These are phyloP conservation scores for Tauraco erythrolophus DNA, from an alignment of 2,113 vertebrate genomes.

Conservation along the genomic window DNA sequence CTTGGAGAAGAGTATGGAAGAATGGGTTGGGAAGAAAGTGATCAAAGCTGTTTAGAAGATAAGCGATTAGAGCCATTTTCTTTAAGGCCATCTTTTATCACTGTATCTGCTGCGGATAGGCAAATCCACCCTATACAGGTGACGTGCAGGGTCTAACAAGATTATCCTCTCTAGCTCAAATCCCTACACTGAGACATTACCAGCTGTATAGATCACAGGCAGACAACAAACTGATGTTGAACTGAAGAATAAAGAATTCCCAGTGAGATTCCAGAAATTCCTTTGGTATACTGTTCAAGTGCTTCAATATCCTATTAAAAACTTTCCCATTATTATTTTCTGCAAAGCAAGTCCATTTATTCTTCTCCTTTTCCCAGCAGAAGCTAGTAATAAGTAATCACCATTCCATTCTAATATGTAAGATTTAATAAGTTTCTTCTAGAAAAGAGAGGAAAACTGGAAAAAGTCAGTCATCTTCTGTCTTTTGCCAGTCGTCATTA, in stretches of 20 bases:
- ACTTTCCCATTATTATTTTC: background rate
- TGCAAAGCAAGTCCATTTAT: background rate
- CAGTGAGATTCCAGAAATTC: background rate
- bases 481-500: background rate
- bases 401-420: background rate
- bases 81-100: background rate
- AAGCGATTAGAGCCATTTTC: background rate
- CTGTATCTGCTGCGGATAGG: background rate
- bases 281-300: background rate
- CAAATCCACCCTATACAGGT: background rate
- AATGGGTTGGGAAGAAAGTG: background rate
- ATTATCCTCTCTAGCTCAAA: background rate
- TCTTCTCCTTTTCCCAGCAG: background rate
- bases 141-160: background rate
- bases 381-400: background rate
- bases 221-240: background rate
- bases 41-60: background rate
- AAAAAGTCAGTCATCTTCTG: fast-evolving
- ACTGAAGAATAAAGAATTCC: background rate
- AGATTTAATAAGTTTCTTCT: background rate
- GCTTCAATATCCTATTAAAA: background rate
- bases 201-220: background rate
- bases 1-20: background rate
- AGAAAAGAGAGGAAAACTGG: background rate
- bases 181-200: background rate